Evolutionary conservation across 2,797 vertebrate genomes (phyloP), one percentile per base, ranked within the genome.

Genomic region (Mormyrus hasselquistii): DNA sequence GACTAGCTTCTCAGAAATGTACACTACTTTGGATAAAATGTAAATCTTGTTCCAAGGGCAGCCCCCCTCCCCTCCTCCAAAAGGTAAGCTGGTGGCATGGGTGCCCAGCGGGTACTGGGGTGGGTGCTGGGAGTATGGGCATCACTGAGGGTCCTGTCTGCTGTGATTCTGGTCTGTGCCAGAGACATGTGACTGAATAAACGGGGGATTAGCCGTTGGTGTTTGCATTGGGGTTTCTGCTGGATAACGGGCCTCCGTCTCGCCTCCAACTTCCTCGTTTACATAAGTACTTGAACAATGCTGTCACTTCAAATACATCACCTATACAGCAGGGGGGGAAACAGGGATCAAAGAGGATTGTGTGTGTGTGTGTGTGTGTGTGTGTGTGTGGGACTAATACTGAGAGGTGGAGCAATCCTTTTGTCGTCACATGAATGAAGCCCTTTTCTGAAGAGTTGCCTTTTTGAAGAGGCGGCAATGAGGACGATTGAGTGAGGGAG

Each of bases 301-400:
- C 88, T 86, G 88, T 86, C 59, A 89, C 83, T 89, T 86, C 25
- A 38, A 69, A 89, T 86, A 47, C 22, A 89, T 49, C 59, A 50
- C 55, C 59, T 89, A 8, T 85, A 38, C 50, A 52, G 82, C 82
- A 86, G 10, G 7, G 38, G 0, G 14, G 38, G 22, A 47, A 62
- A 49, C 55, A 25, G 41, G 57, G 57, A 41, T 41, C 29, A 87
- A 16, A 57, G 57, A 19, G 22, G 25, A 44, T 49, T 50, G 4
- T 88, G 44, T 25, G 41, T 69, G 19, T 25, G 19, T 14, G 25
- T 86, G 53, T 59, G 53, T 59, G 22, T 34, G 7, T 87, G 41
- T 49, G 59, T 50, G 62, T 73, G n/a, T 6, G 62, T 50, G 44
- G 69, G 82, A 65, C 47, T 57, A 7, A 10, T 49, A 3, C 79